Percentiles rank a stretch among this genome's conserved stretches.
These are phyloP conservation scores for Acridotheres tristis DNA, from an alignment of 2,797 vertebrate genomes.

Conservation along the genomic window DNA sequence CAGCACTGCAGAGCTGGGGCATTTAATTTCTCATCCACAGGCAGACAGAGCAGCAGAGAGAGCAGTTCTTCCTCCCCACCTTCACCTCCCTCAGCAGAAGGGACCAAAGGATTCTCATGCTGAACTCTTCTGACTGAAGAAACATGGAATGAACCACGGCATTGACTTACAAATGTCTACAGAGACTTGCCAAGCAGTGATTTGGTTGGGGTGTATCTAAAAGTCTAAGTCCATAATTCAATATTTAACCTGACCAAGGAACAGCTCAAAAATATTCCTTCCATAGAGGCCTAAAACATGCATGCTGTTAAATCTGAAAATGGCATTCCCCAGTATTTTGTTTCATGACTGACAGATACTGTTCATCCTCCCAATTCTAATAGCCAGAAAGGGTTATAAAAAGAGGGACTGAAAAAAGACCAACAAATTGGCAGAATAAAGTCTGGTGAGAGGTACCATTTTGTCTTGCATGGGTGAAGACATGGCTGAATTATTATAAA, in stretches of 20 bases:
- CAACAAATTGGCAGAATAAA: not conserved
- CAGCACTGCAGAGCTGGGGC: not conserved
- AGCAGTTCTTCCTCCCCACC: not conserved
- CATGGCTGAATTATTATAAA: not conserved
- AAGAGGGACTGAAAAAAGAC: not conserved
- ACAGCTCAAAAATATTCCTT: not conserved
- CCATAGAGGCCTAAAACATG: not conserved
- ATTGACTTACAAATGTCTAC: not conserved
- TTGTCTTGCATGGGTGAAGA: not conserved
- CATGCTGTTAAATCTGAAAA: not conserved
- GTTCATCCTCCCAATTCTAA: not conserved
- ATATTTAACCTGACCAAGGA: not conserved
- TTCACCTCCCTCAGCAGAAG: not conserved
- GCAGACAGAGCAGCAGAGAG: not conserved
- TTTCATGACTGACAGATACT: not conserved
- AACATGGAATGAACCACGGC: not conserved
- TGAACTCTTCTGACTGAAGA: not conserved
- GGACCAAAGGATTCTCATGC: not conserved
- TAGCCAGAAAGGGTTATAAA: not conserved
- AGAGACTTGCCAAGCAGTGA: not conserved
- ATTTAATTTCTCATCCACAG: constrained; percentile 17
- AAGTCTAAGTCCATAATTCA: not conserved
- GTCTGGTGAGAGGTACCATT: not conserved
- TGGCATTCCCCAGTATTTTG: not conserved
- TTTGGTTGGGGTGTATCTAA: not conserved